Evolutionary conservation across 2,888 invertebrate species (phyloP).

Genomic region (Nemurella pictetii): DNA sequence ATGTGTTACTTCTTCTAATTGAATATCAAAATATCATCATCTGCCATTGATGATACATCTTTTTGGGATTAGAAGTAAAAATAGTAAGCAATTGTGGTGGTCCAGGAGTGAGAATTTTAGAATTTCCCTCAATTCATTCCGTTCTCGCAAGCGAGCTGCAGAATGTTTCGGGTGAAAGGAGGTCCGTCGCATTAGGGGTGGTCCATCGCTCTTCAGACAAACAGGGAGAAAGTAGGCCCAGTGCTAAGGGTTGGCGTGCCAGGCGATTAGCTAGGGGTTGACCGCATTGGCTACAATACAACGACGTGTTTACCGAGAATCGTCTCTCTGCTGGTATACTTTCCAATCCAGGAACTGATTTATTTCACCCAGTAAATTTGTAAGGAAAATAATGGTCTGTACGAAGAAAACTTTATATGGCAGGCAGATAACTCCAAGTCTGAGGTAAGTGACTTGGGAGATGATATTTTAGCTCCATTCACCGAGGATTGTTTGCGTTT

Average conservation of each 20-base stretch:
- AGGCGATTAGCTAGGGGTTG: not conserved
- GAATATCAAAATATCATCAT: too few species aligned
- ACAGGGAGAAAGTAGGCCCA: not conserved
- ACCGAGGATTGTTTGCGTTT: too few species aligned
- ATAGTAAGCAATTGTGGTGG: too few species aligned
- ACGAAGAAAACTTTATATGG: too few species aligned
- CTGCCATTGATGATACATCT: too few species aligned
- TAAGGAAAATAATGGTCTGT: not conserved
- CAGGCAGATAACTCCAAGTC: too few species aligned
- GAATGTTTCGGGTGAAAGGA: conserved; percentile 2
- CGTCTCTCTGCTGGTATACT: not conserved
- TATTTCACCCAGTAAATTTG: not conserved
- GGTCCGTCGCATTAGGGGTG: not conserved
- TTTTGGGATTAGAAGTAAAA: too few species aligned
- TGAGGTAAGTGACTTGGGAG: too few species aligned
- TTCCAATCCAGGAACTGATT: not conserved
- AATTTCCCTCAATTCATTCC: too few species aligned
- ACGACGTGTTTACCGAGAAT: not conserved
- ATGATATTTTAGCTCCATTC: too few species aligned
- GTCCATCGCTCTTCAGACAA: not conserved
- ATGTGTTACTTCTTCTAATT: too few species aligned
- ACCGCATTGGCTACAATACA: not conserved
- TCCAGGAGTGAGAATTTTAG: too few species aligned
- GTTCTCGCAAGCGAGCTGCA: not conserved
- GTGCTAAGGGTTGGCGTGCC: not conserved